A percentile compares a stretch with the other conserved stretches of the same genome.
These are phyloP conservation scores for Lissonota sp. DNA, from an alignment of 2,888 invertebrate genomes.

Conservation along the genomic window DNA sequence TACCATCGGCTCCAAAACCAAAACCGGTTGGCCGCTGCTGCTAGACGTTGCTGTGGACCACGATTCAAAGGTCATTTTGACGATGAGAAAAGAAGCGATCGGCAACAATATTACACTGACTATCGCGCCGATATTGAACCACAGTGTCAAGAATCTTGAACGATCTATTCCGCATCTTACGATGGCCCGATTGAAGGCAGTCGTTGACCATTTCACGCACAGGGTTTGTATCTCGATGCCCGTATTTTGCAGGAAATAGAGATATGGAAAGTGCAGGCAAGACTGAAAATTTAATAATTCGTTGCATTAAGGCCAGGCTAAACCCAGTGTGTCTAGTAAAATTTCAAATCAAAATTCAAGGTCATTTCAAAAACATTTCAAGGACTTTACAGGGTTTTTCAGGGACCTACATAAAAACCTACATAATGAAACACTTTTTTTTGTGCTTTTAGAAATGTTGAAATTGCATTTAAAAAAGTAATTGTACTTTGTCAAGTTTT, in stretches of 20 bases:
- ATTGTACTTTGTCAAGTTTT: too few relatives aligned
- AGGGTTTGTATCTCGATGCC: conserved; percentile 90
- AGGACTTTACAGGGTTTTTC: too few relatives aligned
- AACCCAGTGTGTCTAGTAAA: too few relatives aligned
- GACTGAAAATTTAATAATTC: conserved; percentile 86
- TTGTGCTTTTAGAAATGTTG: too few relatives aligned
- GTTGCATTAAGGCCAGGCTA: too few relatives aligned
- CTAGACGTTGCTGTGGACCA: conserved; percentile 69
- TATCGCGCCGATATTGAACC: conserved; percentile 90
- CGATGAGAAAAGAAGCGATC: conserved; percentile 85
- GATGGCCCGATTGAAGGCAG: conserved; percentile 90
- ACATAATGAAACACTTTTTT: too few relatives aligned
- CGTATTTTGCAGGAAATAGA: conserved; percentile 90
- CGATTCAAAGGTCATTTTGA: conserved; percentile 80
- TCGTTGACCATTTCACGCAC: conserved; percentile 91
- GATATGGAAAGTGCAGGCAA: conserved; percentile 93
- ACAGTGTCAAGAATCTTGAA: conserved; percentile 87
- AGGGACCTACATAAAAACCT: too few relatives aligned
- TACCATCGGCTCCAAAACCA: conserved; percentile 83
- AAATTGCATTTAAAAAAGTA: too few relatives aligned
- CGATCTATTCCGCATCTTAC: conserved; percentile 90
- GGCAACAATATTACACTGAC: conserved; percentile 88
- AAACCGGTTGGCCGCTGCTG: conserved; percentile 52
- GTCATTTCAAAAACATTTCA: too few relatives aligned
- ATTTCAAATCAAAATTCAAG: too few relatives aligned